A percentile compares a stretch with the other conserved stretches of the same genome.
phyloP scores from a whole-genome alignment of 1,140 invertebrate species.

The Trissolcus basalis region DNA sequence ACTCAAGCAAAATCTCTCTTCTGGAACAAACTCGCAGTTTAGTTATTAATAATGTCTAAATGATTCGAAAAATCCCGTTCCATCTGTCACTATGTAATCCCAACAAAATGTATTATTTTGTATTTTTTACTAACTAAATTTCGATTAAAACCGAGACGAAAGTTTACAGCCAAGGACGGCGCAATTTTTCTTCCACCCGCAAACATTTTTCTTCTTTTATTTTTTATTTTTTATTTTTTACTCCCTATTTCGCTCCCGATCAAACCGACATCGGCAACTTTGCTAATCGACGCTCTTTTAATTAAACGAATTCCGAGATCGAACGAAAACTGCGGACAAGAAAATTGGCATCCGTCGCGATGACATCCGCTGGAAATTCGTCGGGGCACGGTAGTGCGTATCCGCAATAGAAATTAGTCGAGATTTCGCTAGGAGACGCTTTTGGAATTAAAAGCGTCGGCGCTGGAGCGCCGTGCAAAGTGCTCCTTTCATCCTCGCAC shows the following conservation, averaged over 20 bases:
- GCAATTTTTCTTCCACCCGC: constrained; percentile 16
- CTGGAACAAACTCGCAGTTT: too few relatives aligned
- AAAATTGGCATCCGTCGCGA: constrained; percentile 39
- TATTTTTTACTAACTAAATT: not conserved
- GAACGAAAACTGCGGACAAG: constrained; percentile 38
- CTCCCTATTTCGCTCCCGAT: too few relatives aligned
- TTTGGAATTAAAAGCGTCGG: constrained; percentile 57
- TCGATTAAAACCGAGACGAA: not conserved
- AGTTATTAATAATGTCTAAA: too few relatives aligned
- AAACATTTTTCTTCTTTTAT: constrained; percentile 2
- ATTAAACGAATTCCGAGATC: constrained; percentile 53
- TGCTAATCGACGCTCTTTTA: constrained; percentile 49
- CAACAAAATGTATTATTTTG: too few relatives aligned
- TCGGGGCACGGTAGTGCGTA: constrained; percentile 14
- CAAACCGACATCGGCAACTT: constrained; percentile 14
- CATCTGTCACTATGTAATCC: too few relatives aligned
- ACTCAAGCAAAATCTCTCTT: too few relatives aligned
- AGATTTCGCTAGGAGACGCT: constrained; percentile 49
- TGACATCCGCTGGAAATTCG: constrained; percentile 27
- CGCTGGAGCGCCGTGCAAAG: constrained; percentile 40
- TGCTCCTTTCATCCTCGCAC: constrained; percentile 56
- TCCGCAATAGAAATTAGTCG: constrained; percentile 58
- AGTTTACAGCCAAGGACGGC: not conserved
- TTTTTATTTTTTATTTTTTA: constrained; percentile 1
- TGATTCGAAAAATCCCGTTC: too few relatives aligned